These are phyloP conservation scores for Drosophila anceps DNA, from an alignment of 2,888 invertebrate genomes.

Conservation along the genomic window DNA sequence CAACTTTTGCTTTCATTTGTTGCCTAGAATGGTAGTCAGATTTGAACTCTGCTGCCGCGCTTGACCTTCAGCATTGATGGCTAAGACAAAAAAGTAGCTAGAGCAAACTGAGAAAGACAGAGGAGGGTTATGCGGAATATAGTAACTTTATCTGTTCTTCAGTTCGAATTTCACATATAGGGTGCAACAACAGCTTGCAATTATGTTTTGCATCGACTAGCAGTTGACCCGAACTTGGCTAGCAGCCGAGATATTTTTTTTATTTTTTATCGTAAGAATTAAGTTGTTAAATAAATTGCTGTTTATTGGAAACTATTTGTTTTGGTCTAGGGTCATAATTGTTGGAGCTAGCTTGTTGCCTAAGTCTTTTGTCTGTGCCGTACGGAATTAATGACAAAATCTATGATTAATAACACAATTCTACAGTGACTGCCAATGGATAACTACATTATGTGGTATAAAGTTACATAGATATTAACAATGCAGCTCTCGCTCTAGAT, in stretches of 20 bases:
- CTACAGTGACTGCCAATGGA: conserved; percentile 57
- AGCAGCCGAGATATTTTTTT: conserved; percentile 50
- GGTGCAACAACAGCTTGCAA: conserved; percentile 10
- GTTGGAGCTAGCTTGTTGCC: conserved; percentile 59
- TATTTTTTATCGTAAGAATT: conserved; percentile 68
- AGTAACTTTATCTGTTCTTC: conserved; percentile 50
- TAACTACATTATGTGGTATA: conserved; percentile 59
- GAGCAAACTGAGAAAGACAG: background rate
- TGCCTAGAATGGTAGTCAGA: conserved; percentile 55
- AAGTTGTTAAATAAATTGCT: conserved; percentile 74
- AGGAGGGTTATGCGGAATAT: background rate
- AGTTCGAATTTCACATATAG: conserved; percentile 64
- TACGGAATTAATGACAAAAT: conserved; percentile 3
- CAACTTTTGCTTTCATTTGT: conserved; percentile 67
- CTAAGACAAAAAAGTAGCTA: conserved; percentile 31
- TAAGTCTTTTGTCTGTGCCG: conserved; percentile 64
- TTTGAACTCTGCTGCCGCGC: conserved; percentile 65
- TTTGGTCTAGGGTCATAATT: conserved; percentile 59
- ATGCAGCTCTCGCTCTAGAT: conserved; percentile 39
- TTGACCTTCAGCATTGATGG: conserved; percentile 65
- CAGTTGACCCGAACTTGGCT: conserved; percentile 70
- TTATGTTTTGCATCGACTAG: background rate
- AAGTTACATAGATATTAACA: conserved; percentile 30
- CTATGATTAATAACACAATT: conserved; percentile 72
- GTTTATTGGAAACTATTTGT: conserved; percentile 53